Percentiles rank a stretch among this genome's conserved stretches.
Conservation (phyloP, 2,797 vertebrate genomes). For the Periparus ater region DNA sequence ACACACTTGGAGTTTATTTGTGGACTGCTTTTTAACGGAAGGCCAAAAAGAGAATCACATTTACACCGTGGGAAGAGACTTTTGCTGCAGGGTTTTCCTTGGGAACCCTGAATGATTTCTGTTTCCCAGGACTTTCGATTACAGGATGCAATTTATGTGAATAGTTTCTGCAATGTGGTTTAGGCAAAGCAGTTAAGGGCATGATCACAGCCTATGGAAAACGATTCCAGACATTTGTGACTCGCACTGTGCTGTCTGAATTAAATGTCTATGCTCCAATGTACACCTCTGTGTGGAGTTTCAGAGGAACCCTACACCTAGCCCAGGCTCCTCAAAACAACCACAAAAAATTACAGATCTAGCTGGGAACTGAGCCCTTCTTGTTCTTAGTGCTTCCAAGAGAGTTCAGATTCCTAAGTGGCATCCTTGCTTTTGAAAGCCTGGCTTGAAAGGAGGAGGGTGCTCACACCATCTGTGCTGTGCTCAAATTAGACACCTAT, state of each 20-base stretch:
- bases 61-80: slow-evolving; percentile 48
- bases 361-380: background rate
- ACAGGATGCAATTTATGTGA: slow-evolving; percentile 56
- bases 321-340: background rate
- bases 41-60: slow-evolving; percentile 24
- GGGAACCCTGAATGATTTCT: slow-evolving; percentile 49
- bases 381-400: background rate
- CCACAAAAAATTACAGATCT: background rate
- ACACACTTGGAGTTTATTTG: slow-evolving; percentile 24
- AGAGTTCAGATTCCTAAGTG: background rate
- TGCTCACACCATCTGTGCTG: background rate
- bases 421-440: background rate
- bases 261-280: background rate
- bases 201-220: slow-evolving; percentile 26
- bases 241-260: background rate
- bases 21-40: background rate
- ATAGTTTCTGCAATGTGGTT: slow-evolving; percentile 48
- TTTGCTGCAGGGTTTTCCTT: slow-evolving; percentile 41
- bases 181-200: slow-evolving; percentile 11
- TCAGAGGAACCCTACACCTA: background rate
- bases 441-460: background rate
- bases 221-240: background rate
- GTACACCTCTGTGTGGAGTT: background rate
- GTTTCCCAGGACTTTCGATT: slow-evolving; percentile 60
- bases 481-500: background rate